Conservation (phyloP, 2,113 vertebrate genomes). For the Oreochromis niloticus region DNA sequence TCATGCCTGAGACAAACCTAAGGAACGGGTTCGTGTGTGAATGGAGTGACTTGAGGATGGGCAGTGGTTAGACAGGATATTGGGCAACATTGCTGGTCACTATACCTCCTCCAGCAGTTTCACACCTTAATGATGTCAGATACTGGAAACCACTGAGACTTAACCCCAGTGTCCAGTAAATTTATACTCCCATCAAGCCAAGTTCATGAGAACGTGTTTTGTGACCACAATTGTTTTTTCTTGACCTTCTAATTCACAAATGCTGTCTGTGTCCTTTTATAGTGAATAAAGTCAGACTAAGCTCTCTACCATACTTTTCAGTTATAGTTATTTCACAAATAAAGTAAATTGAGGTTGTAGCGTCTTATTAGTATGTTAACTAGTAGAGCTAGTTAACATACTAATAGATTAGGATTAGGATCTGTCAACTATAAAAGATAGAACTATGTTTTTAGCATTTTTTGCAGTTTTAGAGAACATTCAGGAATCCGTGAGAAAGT, state of each 20-base stretch:
- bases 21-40: neutral
- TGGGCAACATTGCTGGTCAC: neutral
- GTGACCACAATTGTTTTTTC: neutral
- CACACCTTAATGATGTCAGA: neutral
- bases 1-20: neutral
- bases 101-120: neutral
- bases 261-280: neutral
- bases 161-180: neutral
- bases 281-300: neutral
- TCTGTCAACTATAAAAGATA: neutral
- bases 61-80: neutral
- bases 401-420: neutral
- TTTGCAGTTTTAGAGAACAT: neutral
- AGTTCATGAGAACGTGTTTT: neutral
- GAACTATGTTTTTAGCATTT: neutral
- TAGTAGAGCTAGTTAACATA: neutral
- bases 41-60: neutral
- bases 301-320: neutral
- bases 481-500: neutral
- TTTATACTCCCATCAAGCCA: neutral
- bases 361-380: neutral
- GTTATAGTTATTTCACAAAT: neutral
- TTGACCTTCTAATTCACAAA: neutral
- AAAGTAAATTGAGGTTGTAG: neutral
- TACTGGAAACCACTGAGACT: neutral